These are phyloP conservation scores for Phaetusa simplex DNA, from an alignment of 2,113 vertebrate species.

Conservation along the genomic window DNA sequence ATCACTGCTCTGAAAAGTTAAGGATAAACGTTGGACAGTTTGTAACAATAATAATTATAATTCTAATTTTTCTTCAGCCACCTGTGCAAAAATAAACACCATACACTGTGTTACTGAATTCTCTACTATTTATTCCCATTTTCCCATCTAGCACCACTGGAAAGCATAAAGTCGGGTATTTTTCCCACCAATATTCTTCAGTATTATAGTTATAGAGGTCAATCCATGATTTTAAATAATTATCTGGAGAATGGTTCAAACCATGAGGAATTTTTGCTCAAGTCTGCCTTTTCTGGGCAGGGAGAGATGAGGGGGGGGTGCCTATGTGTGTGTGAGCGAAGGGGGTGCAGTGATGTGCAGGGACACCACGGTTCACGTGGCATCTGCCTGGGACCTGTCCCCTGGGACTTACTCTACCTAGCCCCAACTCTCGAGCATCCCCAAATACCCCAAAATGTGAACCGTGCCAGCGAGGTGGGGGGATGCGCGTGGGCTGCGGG, in stretches of 20 bases:
- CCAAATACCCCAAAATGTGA: not conserved
- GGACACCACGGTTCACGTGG: not conserved
- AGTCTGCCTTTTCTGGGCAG: not conserved
- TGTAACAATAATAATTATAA: slow-evolving; percentile 15
- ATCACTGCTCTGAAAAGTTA: not conserved
- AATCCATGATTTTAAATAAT: not conserved
- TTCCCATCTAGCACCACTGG: not conserved
- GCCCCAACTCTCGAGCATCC: not conserved
- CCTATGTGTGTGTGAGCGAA: not conserved
- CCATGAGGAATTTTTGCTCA: not conserved
- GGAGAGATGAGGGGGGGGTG: not conserved
- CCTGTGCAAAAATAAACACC: slow-evolving; percentile 11
- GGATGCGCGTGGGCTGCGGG: rapidly evolving
- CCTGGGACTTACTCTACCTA: not conserved
- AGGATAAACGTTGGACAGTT: not conserved
- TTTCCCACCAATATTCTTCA: not conserved
- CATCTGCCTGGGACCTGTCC: not conserved
- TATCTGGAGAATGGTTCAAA: not conserved
- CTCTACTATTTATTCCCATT: not conserved
- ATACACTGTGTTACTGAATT: not conserved
- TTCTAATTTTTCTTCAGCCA: not conserved
- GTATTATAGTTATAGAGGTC: not conserved
- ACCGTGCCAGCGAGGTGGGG: not conserved
- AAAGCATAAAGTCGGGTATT: not conserved
- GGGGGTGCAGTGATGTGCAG: not conserved